Conservation (phyloP, 2,888 invertebrate genomes). For the Dynastes maya region DNA sequence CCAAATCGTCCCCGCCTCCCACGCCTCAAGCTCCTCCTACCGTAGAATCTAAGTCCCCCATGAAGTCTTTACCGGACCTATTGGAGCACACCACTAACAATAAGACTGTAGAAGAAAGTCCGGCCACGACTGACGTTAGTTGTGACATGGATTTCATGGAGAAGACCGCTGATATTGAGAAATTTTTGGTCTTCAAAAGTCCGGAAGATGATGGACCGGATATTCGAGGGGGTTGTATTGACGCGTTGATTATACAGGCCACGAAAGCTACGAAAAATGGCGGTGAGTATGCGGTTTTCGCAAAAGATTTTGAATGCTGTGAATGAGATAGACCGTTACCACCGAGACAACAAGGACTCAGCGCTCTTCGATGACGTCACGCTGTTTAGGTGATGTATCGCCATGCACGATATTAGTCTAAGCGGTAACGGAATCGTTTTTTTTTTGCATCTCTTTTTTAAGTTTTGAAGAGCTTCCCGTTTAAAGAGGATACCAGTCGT, state of each 20-base stretch:
- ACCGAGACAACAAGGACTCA: too few relatives aligned
- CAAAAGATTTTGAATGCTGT: neutral
- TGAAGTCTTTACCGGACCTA: slow-evolving; percentile 67
- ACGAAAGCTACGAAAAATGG: slow-evolving; percentile 93
- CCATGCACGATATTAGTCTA: too few relatives aligned
- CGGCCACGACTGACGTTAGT: slow-evolving; percentile 51
- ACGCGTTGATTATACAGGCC: slow-evolving; percentile 96
- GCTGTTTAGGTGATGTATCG: too few relatives aligned
- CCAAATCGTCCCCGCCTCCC: slow-evolving; percentile 70
- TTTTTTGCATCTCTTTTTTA: too few relatives aligned
- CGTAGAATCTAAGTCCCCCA: slow-evolving; percentile 63
- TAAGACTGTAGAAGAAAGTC: slow-evolving; percentile 47
- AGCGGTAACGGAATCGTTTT: too few relatives aligned
- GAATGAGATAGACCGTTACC: neutral
- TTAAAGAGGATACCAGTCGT: too few relatives aligned
- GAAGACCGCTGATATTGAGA: slow-evolving; percentile 86
- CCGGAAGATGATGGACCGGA: slow-evolving; percentile 90
- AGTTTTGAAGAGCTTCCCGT: too few relatives aligned
- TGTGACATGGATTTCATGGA: slow-evolving; percentile 78
- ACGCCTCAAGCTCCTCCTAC: slow-evolving; percentile 69
- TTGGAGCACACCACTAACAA: slow-evolving; percentile 65
- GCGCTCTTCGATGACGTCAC: too few relatives aligned
- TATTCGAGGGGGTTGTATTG: slow-evolving; percentile 93
- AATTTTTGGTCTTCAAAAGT: slow-evolving; percentile 86
- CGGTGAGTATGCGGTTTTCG: slow-evolving; percentile 61